Evolutionary conservation across 2,888 invertebrate genomes (phyloP).

Genomic region (Drosophila kambysellisi): DNA sequence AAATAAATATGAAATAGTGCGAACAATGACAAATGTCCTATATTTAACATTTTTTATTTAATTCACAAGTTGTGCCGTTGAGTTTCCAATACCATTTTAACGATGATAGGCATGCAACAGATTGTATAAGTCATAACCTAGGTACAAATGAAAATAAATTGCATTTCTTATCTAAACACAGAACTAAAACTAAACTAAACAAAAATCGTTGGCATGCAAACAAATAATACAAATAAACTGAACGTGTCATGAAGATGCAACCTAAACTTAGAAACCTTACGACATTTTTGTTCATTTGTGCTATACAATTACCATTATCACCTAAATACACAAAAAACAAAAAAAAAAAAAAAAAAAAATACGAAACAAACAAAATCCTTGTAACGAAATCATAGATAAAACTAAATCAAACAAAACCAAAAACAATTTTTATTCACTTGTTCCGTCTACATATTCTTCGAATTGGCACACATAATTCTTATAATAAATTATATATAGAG

Average conservation of each 20-base stretch:
- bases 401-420: conserved; percentile 9
- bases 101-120: conserved; percentile 60
- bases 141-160: conserved; percentile 24
- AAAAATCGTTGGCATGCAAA: conserved; percentile 52
- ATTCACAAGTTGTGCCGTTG: conserved; percentile 36
- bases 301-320: conserved; percentile 26
- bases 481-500: conserved; percentile 42
- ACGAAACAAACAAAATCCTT: not conserved
- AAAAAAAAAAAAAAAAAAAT: conserved; percentile 16
- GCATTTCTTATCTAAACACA: conserved; percentile 28
- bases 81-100: conserved; percentile 46
- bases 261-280: conserved; percentile 20
- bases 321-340: conserved; percentile 21
- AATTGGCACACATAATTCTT: conserved; percentile 62
- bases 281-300: conserved; percentile 21
- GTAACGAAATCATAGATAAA: conserved; percentile 3
- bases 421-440: conserved; percentile 42
- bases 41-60: conserved; percentile 71
- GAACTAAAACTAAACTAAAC: conserved; percentile 29
- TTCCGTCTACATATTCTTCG: conserved; percentile 48
- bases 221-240: conserved; percentile 26
- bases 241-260: conserved; percentile 38
- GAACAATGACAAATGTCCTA: conserved; percentile 75
- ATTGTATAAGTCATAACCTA: conserved; percentile 39
- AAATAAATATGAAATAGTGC: conserved; percentile 5